These are phyloP conservation scores for Caenorhabditis sp. DNA, from an alignment of 2,888 invertebrate species.

Conservation along the genomic window DNA sequence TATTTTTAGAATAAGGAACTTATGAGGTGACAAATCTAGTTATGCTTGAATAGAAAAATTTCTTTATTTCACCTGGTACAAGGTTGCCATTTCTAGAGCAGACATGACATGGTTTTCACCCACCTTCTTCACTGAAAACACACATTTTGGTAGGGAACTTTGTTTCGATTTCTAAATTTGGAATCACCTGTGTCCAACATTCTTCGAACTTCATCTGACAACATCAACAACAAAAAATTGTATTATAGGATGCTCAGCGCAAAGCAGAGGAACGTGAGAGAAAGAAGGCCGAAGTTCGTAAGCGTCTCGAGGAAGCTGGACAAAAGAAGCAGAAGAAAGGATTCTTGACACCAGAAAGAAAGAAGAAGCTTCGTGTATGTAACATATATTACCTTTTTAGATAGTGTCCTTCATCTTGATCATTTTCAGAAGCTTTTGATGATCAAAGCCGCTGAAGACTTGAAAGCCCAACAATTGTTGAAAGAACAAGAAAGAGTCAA, in stretches of 20 bases:
- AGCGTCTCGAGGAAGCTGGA: slow-evolving; percentile 97
- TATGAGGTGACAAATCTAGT: no score
- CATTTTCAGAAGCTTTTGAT: slow-evolving; percentile 88
- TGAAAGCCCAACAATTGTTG: slow-evolving; percentile 98
- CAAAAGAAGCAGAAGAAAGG: slow-evolving; percentile 91
- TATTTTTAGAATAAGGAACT: no score
- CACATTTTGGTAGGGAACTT: no score
- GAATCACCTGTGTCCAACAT: no score
- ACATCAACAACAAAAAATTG: background rate
- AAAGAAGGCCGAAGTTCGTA: slow-evolving; percentile 96
- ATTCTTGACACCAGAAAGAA: slow-evolving; percentile 98
- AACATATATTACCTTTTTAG: no score
- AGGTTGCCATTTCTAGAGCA: no score
- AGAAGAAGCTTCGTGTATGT: slow-evolving; percentile 98
- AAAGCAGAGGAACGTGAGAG: slow-evolving; percentile 97
- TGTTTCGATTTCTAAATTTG: no score
- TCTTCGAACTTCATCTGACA: no score
- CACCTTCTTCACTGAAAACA: no score
- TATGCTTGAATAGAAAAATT: no score
- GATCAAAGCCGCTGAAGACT: slow-evolving; percentile 99
- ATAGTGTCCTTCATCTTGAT: background rate
- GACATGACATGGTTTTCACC: no score
- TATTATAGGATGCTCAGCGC: slow-evolving; percentile 75
- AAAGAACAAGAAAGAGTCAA: slow-evolving; percentile 95
- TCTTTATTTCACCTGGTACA: no score